phyloP scores from a whole-genome alignment of 1,140 invertebrate genomes.

The Pectinophora gossypiella region DNA sequence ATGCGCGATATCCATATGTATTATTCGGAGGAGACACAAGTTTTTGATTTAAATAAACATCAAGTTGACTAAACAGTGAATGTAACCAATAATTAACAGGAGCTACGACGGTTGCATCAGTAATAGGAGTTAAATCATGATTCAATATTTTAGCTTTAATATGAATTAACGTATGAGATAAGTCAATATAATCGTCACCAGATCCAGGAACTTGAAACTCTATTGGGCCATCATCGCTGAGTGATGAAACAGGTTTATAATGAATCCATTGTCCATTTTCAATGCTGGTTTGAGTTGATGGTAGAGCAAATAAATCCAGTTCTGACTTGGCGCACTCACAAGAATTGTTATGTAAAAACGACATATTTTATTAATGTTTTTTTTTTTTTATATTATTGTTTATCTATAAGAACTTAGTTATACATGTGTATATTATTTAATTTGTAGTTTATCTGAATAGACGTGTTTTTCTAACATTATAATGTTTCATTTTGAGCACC shows the following conservation, averaged over 20 bases:
- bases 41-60: constrained; percentile 54
- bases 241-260: constrained; percentile 57
- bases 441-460: background rate
- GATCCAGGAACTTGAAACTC: constrained; percentile 40
- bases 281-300: constrained; percentile 57
- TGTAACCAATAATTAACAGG: constrained; percentile 36
- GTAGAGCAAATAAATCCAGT: constrained; percentile 53
- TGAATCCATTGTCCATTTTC: constrained; percentile 40
- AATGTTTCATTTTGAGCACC: constrained; percentile 30
- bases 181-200: constrained; percentile 43
- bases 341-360: background rate
- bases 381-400: too few relatives aligned
- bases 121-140: too few relatives aligned
- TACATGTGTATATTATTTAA: too few relatives aligned
- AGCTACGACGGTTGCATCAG: constrained; percentile 5
- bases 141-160: too few relatives aligned
- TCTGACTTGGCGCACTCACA: constrained; percentile 34
- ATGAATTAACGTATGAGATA: constrained; percentile 33
- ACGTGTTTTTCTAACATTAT: background rate
- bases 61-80: constrained; percentile 40
- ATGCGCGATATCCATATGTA: constrained; percentile 40
- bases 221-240: constrained; percentile 28
- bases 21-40: constrained; percentile 28
- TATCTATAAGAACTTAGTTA: background rate
- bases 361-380: too few relatives aligned